Percentiles rank a stretch among this genome's conserved stretches.
These are phyloP conservation scores for Halictus rubicundus DNA, from an alignment of 1,140 invertebrate genomes.

Conservation along the genomic window DNA sequence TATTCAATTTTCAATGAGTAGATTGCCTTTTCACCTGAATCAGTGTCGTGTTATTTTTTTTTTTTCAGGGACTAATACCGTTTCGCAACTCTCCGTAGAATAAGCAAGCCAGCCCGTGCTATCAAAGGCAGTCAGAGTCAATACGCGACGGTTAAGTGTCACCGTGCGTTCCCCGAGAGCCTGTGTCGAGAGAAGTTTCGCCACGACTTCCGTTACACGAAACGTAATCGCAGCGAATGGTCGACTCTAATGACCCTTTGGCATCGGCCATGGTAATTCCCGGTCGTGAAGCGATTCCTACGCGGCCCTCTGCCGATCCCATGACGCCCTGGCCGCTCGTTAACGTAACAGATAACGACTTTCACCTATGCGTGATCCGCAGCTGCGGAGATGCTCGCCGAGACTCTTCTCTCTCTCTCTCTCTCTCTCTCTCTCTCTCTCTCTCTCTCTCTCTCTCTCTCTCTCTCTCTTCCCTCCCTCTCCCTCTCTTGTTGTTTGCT, in stretches of 20 bases:
- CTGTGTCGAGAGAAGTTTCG: conserved; percentile 3
- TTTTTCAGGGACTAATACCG: no score
- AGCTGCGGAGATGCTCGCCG: conserved; percentile 1
- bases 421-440: neutral
- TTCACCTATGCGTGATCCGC: conserved; percentile 38
- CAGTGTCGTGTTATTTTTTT: no score
- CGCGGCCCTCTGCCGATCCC: conserved; percentile 9
- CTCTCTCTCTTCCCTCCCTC: neutral
- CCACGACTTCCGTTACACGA: conserved; percentile 48
- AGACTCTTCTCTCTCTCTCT: neutral
- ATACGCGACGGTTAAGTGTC: neutral
- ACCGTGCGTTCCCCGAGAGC: neutral
- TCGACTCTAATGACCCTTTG: conserved; percentile 39
- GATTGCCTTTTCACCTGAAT: no score
- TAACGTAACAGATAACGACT: conserved; percentile 46
- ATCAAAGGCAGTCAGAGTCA: no score
- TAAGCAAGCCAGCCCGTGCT: no score
- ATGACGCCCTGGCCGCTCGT: conserved; percentile 27
- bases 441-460: neutral
- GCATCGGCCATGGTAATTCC: conserved; percentile 36
- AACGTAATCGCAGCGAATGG: conserved; percentile 39
- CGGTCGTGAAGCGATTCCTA: conserved; percentile 3
- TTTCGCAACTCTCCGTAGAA: no score
- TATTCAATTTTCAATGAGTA: no score
- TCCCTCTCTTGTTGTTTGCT: neutral